Evolutionary conservation across 2,113 vertebrate species (phyloP), one percentile per base, ranked within the genome.

Genomic region (Channa argus): DNA sequence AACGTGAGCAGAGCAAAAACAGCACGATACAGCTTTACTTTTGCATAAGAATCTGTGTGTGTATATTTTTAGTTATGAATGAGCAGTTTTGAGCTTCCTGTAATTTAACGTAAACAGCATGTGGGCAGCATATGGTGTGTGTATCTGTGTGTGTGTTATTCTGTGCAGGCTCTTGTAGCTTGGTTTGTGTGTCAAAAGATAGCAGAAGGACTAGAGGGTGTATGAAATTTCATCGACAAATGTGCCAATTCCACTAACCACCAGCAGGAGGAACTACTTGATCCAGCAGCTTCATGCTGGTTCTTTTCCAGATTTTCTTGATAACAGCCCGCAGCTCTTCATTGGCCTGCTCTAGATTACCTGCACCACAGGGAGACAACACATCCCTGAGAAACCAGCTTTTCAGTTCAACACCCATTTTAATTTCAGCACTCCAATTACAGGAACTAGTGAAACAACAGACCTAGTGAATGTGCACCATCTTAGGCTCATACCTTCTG

Each of bases 261-360:
- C 98, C 97, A 93, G 98, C 97, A 33, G 98, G 98, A 85, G 98
- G 98, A 74, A 99, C 98, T 65, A 99, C 96, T 97, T 99, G 98
- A 86, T 99, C 98, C 67, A 99, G 95, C 3, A 99, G 94, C 65
- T 99, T 99, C 98, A 99, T 99, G 91, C 97, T 99, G 0, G 98
- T 99, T 91, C 97, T 95, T 91, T 99, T 99, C 97, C 98, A 99
- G 81, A 99, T 99, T 92, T 99, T 99, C 94, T 99, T 99, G 79
- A 99, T 99, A 76, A 99, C 97, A 0, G 98, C 98, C 82, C 98
- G 93, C 54, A 99, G 96, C 82, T 99, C 98, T 90, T 99, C 98
- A 41, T 99, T 99, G 83, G 98, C 97, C 93, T 99, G 97, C 79
- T 99, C 98, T 58, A 99, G 93, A 88, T 99, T 99, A 59, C 98